Base-by-base conservation (phyloP, 1,140 invertebrate species). In the Calliphora vicina region DNA sequence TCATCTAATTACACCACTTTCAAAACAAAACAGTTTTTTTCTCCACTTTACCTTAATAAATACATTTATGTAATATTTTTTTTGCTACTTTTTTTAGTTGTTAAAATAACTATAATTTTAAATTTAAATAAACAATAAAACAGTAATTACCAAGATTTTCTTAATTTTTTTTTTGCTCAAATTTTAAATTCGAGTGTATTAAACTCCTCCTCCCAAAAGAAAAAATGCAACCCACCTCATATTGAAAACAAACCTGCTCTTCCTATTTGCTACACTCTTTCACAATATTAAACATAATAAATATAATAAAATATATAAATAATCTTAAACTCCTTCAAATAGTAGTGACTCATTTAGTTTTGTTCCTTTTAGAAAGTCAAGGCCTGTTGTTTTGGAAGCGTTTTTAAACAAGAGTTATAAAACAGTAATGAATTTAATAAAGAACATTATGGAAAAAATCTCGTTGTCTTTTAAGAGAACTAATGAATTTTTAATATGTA, bases 11-110 rank as follows among this genome's bases (percentile, higher is more conserved):
- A 57, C 45, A 13, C 3, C 57, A 67, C 12, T n/a, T n/a, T 17
- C 13, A 61, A 17, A 61, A 57, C n/a, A 67, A 67, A 67, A 8
- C 23, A 67, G 61, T 10, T 10, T 67, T 67, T 67, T 67, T 57
- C 50, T 5, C n/a, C 23, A 25, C 23, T 23, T 35, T 35, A 35
- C 35, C 35, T 57, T 57, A n/a, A n/a, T n/a, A 57, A 57, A 57
- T 57, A 57, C n/a, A n/a, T 57, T 6, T 23, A 67, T 67, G n/a
- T 67, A 67, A 67, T 67, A 67, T 25, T 67, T 67, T n/a, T 50
- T 67, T 67, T 67, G 61, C 61, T 67, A 67, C 61, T 67, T 25
- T 67, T 67, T 67, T 67, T 67, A 67, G 61, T 67, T 67, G 4
- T 20, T 67, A 50, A 50, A 50, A 50, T 50, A 50, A 50, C 12